Evolutionary conservation across 2,113 vertebrate species (phyloP).

Genomic region (Salvelinus fontinalis): DNA sequence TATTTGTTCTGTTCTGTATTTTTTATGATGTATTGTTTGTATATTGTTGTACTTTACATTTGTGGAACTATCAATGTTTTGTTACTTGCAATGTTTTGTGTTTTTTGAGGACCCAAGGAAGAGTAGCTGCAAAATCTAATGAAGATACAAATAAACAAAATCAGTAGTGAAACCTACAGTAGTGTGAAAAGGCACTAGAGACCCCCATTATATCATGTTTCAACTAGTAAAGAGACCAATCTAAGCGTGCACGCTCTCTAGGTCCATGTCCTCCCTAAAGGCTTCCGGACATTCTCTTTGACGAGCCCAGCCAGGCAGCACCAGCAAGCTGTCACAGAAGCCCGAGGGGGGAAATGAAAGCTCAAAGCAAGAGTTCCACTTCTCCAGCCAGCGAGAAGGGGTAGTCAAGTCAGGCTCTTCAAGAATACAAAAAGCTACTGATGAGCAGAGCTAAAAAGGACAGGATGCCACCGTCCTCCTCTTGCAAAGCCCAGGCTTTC

Average conservation of each 20-base stretch:
- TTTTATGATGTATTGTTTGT: no score
- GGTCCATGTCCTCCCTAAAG: background rate
- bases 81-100: no score
- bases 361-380: constrained; percentile 55
- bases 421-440: constrained; percentile 65
- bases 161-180: no score
- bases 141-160: no score
- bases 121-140: no score
- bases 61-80: no score
- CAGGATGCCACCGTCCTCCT: constrained; percentile 64
- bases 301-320: constrained; percentile 42
- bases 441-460: constrained; percentile 46
- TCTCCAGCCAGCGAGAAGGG: constrained; percentile 44
- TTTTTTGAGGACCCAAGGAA: no score
- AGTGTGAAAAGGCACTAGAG: no score
- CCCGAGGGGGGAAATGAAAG: constrained; percentile 58
- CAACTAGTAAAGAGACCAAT: background rate
- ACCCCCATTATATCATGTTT: background rate
- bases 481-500: constrained; percentile 52
- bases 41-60: no score
- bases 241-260: background rate
- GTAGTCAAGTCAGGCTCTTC: constrained; percentile 62
- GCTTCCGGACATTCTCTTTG: constrained; percentile 4
- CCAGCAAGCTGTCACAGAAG: constrained; percentile 56
- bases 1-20: no score